Base-by-base conservation (phyloP, 2,797 vertebrate species). In the Coreius guichenoti region DNA sequence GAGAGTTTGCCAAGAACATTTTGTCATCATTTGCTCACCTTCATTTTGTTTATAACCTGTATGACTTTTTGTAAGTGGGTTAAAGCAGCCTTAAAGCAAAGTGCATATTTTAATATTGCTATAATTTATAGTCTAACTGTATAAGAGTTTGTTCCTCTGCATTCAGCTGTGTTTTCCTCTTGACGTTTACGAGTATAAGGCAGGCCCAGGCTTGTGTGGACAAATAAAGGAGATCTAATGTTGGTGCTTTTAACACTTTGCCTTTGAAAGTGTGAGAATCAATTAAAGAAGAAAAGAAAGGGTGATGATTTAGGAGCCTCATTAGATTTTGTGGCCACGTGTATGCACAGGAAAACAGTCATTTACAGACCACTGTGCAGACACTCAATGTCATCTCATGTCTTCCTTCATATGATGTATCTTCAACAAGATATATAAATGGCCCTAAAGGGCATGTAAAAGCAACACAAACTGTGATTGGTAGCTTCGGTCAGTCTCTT, bases 221-320 rank as follows among this genome's bases (percentile, higher is more conserved):
- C 51, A 72, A 70, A 85, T 63, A 72, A 84, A 84, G 16, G 33
- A 33, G 36, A 72, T 67, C 11, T 69, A 33, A 70, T 73, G 83
- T 63, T 61, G 78, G 76, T 26, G 54, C 31, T 51, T 80, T 72
- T 73, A 61, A 72, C 54, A 49, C 54, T 70, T 61, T 47, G 26
- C n/a, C 54, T 85, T 85, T 73, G 43, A 85, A 85, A 33, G 43
- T 61, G 39, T 26, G 4, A 77, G 73, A 77, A 69, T 31, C 61
- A 73, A 76, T 81, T 72, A 86, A 86, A 74, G 84, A 49, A 68
- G 61, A 19, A n/a, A 56, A 69, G 43, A 26, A 63, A 33, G 29
- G 39, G 45, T 58, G 67, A 45, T 77, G 85, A 79, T 79, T 80
- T 74, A 61, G 61, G 73, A 78, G 58, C 36, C 63, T 69, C 51